Evolutionary conservation across 2,888 invertebrate genomes (phyloP), one percentile per base, ranked within the genome.

Genomic region (Polyploca ridens): DNA sequence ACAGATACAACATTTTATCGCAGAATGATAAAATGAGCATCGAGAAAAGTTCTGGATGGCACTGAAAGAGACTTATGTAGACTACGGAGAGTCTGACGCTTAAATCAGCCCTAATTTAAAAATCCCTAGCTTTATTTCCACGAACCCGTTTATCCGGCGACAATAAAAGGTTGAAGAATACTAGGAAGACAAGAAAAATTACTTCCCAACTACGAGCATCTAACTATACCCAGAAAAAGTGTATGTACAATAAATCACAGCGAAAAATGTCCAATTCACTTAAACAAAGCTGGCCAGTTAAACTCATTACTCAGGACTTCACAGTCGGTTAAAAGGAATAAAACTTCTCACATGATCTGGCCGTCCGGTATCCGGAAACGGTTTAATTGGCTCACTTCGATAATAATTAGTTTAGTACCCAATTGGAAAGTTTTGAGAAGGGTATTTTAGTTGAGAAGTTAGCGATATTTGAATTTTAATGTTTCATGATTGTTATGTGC

Each of bases 311-410:
- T 19, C 19, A 54, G n/a, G 16, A 54, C 3, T 54, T 27, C 27
- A 5, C 33, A 10, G 59, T 35, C 7, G 59, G 35, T 8, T 14
- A 33, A 59, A 33, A 71, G 67, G 54, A 69, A 58, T 58, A 64
- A 61, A 63, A 63, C 60, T 66, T 63, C 57, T 59, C 35, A 63
- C 19, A 33, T 33, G 46, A 33, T 10, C 41, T 1, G 41, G 1
- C 58, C 63, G 35, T 67, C 58, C 66, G 64, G 73, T 67, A 63
- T 19, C 63, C 65, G 69, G 67, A 74, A 70, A 71, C 69, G 75
- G 64, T 79, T 75, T 79, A 81, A 82, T 81, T 81, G 77, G 77
- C 79, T 81, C n/a, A n/a, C n/a, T n/a, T n/a, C 79, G 27, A 27
- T 35, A 35, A 35, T 1, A 35, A 35, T 35, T 8, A 49, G 6